Base-by-base conservation (phyloP, 2,888 invertebrate species). In the Vanessa cardui region DNA sequence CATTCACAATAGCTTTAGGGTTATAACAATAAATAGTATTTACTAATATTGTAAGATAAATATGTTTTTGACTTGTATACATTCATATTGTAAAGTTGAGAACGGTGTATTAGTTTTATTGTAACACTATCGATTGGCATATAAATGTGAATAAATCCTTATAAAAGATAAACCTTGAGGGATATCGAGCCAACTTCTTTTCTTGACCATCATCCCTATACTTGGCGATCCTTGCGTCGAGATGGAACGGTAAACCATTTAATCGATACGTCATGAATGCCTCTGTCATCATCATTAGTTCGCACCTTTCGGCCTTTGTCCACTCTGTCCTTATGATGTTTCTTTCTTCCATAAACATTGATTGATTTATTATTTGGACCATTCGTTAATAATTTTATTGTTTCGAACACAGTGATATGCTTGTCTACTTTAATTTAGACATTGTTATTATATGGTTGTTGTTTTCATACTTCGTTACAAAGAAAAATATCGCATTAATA, bases 31-130 rank as follows among this genome's bases (percentile, higher is more conserved):
- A 90, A 91, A 89, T 91, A 91, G 88, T 84, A 80, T 86, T 87
- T 89, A 90, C 80, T 82, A 79, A 83, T 86, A 86, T 80, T 90
- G 86, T 91, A 91, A 90, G 81, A 90, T 90, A 89, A 84, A 82
- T 90, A 91, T 92, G 90, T 92, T 92, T 92, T 92, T 89, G 92
- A 90, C 89, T 89, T 92, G 90, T 92, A 90, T 92, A 92, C 92
- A 91, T 88, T 88, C 83, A 83, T 87, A 88, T 83, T 90, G 87
- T 90, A 89, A 88, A 90, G 81, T 89, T 86, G 80, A 84, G 78
- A 80, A 84, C 85, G 84, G 83, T 90, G 88, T 91, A 87, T 86
- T 91, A 92, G 90, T 85, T 83, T 88, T 86, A 86, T 80, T 91
- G 86, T 90, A 90, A 88, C 77, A 78, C 83, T 88, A 90, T 89